phyloP scores from a whole-genome alignment of 2,888 invertebrate genomes.

The Drepanosiphum platanoidis region DNA sequence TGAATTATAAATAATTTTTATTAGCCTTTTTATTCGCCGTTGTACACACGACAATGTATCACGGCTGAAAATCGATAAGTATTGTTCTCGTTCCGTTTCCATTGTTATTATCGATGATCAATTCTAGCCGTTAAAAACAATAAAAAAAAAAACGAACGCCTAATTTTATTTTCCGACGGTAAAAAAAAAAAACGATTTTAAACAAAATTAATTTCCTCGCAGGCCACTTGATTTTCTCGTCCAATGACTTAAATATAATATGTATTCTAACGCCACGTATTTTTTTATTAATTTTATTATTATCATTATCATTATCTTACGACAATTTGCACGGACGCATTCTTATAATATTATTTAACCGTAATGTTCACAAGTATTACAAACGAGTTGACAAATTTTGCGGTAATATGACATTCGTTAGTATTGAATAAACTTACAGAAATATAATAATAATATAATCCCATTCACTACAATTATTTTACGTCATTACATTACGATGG shows the following conservation, averaged over 20 bases:
- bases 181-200: too few species aligned
- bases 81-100: neutral
- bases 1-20: neutral
- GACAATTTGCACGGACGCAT: too few species aligned
- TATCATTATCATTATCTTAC: too few species aligned
- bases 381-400: conserved; percentile 2
- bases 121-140: too few species aligned
- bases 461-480: conserved; percentile 4
- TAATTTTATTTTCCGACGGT: too few species aligned
- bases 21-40: neutral
- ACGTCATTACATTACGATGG: neutral
- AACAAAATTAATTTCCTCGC: too few species aligned
- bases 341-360: too few species aligned
- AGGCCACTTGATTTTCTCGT: too few species aligned
- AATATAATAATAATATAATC: neutral
- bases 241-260: too few species aligned
- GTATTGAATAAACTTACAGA: neutral
- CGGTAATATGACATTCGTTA: neutral
- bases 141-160: too few species aligned
- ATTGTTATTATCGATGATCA: neutral
- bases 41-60: neutral
- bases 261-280: too few species aligned
- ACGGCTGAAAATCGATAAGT: neutral
- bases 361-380: neutral
- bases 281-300: too few species aligned